Evolutionary conservation across 2,888 invertebrate species (phyloP).

Genomic region (Leptinotarsa tumamoca): DNA sequence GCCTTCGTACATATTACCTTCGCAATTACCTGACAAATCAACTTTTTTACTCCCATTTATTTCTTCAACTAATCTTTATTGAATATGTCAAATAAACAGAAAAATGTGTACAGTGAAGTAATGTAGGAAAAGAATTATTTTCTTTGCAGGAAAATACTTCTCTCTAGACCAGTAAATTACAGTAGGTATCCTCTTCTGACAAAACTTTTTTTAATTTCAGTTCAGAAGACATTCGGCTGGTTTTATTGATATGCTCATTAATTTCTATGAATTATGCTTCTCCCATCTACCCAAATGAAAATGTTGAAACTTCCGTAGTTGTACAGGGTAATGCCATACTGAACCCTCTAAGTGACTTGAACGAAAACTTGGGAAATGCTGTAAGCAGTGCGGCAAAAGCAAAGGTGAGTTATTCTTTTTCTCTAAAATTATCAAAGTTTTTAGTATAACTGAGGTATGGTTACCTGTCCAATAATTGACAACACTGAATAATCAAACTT

Average conservation of each 20-base stretch:
- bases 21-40: too few relatives aligned
- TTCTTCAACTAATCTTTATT: too few relatives aligned
- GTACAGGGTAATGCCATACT: constrained; percentile 30
- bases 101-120: too few relatives aligned
- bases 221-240: neutral
- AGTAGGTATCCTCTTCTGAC: neutral
- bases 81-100: too few relatives aligned
- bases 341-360: constrained; percentile 34
- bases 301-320: constrained; percentile 23
- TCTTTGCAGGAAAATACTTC: too few relatives aligned
- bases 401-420: constrained; percentile 34
- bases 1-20: too few relatives aligned
- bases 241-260: neutral
- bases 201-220: constrained; percentile 5
- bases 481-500: too few relatives aligned
- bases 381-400: constrained; percentile 32
- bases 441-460: neutral
- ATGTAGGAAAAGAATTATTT: too few relatives aligned
- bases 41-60: too few relatives aligned
- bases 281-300: constrained; percentile 3
- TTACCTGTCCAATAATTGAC: neutral
- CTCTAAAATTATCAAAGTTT: neutral
- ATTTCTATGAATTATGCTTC: neutral
- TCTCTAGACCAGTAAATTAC: too few relatives aligned
- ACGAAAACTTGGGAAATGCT: constrained; percentile 29